Base-by-base conservation (phyloP, 64 coral and sea anemone genomes). In the Stylophora pistillata region DNA sequence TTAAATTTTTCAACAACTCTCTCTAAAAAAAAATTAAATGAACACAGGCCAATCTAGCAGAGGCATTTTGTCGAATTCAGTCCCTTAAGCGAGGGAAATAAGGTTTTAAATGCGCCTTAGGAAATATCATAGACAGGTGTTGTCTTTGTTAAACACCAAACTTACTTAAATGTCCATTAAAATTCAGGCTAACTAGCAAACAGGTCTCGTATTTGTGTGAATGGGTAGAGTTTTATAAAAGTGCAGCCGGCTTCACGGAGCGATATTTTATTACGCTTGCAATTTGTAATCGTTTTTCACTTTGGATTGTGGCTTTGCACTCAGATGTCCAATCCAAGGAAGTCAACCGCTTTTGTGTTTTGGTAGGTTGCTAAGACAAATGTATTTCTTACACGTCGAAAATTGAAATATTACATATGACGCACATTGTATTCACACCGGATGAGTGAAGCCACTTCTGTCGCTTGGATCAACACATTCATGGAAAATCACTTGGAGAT, bases 71-170 rank as follows among this genome's bases (percentile, higher is more conserved):
- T 26, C 23, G 26, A n/a, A 25, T 68, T 68, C 23, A 27, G 21
- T n/a, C 37, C 23, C 26, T 21, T 68, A n/a, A 27, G 64, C 25
- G 64, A 10, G 4, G 64, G 21, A 68, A 68, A 68, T 68, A 68
- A 25, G 64, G 64, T 68, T 68, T 68, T 68, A 68, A 68, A 26
- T 47, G 37, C 37, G 26, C 26, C n/a, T 26, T 21, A 25, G 25
- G 64, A 68, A 68, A 68, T 68, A 25, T 11, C 20, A 9, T 6
- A 11, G 23, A 25, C 64, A 68, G 64, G 21, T 68, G 64, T 21
- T 2, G 64, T 68, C 64, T 68, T 68, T 68, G 64, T 68, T 68
- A 26, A 68, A 68, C n/a, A n/a, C 64, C 64, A 68, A 68, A 68
- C 21, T 68, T 68, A 68, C 23, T 25, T 68, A 68, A 68, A 68